Evolutionary conservation across 2,888 invertebrate species (phyloP).

Genomic region (Sturmia bella): DNA sequence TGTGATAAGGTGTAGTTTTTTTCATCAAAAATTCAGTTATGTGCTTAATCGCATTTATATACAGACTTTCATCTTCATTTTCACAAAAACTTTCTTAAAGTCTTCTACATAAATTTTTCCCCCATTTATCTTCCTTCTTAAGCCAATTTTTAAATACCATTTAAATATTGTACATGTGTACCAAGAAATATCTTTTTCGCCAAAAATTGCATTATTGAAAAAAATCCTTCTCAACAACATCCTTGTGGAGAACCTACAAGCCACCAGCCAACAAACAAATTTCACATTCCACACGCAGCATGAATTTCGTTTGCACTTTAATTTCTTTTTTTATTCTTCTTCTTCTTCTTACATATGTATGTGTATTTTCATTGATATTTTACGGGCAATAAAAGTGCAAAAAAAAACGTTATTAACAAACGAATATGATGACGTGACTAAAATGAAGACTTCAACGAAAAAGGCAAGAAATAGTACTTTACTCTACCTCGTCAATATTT

Average conservation of each 20-base stretch:
- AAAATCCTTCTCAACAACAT: background rate
- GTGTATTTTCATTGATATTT: constrained; percentile 61
- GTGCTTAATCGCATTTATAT: no score
- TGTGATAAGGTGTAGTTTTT: no score
- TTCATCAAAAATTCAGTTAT: no score
- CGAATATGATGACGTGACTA: constrained; percentile 65
- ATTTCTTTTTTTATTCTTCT: constrained; percentile 1
- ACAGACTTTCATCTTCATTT: no score
- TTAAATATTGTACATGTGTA: no score
- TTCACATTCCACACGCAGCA: background rate
- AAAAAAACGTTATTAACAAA: constrained; percentile 42
- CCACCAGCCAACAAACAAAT: background rate
- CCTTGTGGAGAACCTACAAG: background rate
- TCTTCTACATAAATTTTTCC: no score
- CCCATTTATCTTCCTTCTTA: no score
- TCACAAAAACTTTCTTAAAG: no score
- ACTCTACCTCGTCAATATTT: background rate
- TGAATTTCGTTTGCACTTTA: background rate
- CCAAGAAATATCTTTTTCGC: no score
- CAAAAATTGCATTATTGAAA: no score
- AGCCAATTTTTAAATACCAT: no score
- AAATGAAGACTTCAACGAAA: constrained; percentile 37
- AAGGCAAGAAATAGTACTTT: constrained; percentile 13
- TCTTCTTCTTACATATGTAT: background rate
- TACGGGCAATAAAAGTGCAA: constrained; percentile 42